Evolutionary conservation across 2,888 invertebrate species (phyloP).

Genomic region (Gerris lacustris): DNA sequence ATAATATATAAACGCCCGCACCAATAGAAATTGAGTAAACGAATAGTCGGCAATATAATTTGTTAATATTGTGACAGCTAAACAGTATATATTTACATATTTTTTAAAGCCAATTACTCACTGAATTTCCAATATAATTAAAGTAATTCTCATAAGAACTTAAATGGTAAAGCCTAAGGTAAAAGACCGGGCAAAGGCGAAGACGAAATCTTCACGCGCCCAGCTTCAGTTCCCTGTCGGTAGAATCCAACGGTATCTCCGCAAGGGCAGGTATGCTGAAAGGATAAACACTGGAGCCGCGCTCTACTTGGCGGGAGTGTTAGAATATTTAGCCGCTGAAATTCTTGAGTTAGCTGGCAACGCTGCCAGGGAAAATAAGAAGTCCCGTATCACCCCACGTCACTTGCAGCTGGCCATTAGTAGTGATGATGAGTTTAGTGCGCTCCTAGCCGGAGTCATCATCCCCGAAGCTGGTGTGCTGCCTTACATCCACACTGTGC

Average conservation of each 20-base stretch:
- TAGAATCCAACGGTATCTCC: slow-evolving; percentile 45
- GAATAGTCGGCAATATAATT: too few relatives aligned
- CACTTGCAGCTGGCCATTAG: slow-evolving; percentile 67
- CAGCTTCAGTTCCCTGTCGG: slow-evolving; percentile 47
- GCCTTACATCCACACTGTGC: slow-evolving; percentile 43
- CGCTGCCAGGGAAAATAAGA: slow-evolving; percentile 53
- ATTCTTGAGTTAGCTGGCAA: slow-evolving; percentile 51
- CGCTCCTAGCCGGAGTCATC: slow-evolving; percentile 60
- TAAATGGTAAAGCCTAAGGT: slow-evolving; percentile 26
- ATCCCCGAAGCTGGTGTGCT: slow-evolving; percentile 76
- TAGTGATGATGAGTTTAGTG: slow-evolving; percentile 74
- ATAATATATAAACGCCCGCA: too few relatives aligned
- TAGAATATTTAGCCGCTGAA: slow-evolving; percentile 57
- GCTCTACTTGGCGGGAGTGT: slow-evolving; percentile 45
- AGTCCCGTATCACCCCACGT: slow-evolving; percentile 58
- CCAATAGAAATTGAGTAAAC: too few relatives aligned
- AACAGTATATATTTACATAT: too few relatives aligned
- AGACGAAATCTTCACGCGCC: slow-evolving; percentile 43
- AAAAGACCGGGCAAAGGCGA: slow-evolving; percentile 45
- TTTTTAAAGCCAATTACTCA: background rate
- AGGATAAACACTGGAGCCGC: slow-evolving; percentile 45
- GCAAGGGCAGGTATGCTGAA: slow-evolving; percentile 49
- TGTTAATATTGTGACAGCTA: too few relatives aligned
- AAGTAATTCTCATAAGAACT: background rate
- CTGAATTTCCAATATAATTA: background rate